phyloP scores from a whole-genome alignment of 1,140 invertebrate genomes.

The Pseudomyrmex flavicornis region DNA sequence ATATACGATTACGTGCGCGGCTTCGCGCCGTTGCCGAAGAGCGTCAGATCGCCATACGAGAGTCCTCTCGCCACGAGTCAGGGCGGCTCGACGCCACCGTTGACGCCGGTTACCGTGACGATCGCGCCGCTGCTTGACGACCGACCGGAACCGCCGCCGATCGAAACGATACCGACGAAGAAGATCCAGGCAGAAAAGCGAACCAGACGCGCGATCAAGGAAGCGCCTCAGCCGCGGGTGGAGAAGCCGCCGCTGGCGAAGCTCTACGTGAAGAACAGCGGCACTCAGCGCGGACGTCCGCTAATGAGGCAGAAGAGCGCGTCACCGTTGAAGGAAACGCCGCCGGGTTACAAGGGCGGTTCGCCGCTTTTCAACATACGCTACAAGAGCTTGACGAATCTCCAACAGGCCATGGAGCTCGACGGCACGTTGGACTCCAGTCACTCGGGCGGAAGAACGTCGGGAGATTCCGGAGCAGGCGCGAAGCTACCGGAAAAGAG shows the following conservation, averaged over 20 bases:
- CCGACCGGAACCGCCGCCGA: conserved; percentile 94
- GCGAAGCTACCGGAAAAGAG: conserved; percentile 93
- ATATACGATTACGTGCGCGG: conserved; percentile 98
- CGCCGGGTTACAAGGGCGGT: conserved; percentile 89
- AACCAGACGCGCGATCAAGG: conserved; percentile 86
- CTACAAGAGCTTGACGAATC: conserved; percentile 93
- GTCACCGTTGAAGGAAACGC: conserved; percentile 90
- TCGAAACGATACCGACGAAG: conserved; percentile 95
- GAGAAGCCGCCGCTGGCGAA: conserved; percentile 87
- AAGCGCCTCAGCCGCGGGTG: conserved; percentile 79
- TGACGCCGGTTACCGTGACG: conserved; percentile 81
- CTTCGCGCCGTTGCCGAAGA: conserved; percentile 94
- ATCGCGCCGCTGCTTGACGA: conserved; percentile 85
- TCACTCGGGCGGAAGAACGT: conserved; percentile 93
- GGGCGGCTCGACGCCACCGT: conserved; percentile 70
- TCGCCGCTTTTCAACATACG: conserved; percentile 93
- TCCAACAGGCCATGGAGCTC: conserved; percentile 91
- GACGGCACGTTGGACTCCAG: conserved; percentile 94
- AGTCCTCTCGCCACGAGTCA: conserved; percentile 67
- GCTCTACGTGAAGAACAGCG: conserved; percentile 91
- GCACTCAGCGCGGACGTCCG: conserved; percentile 88
- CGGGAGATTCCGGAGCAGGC: conserved; percentile 92
- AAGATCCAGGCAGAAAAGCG: conserved; percentile 91
- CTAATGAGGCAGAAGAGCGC: conserved; percentile 90
- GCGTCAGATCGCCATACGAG: conserved; percentile 89